Percentiles rank a stretch among this genome's conserved stretches.
Evolutionary conservation across 2,113 vertebrate genomes (phyloP).

Genomic region (Probosciger aterrimus): DNA sequence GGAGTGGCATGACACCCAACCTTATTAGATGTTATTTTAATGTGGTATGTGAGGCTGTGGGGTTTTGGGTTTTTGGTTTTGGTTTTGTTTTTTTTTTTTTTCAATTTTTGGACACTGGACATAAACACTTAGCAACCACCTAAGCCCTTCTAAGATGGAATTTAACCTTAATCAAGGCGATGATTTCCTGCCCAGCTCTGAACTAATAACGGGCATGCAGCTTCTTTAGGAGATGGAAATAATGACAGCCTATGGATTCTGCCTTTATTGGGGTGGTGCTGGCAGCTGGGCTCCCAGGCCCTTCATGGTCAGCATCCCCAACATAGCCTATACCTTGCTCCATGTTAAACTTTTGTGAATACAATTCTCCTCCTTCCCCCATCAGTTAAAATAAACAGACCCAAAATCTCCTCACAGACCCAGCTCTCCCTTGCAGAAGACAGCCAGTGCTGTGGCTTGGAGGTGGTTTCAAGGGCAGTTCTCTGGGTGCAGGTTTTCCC

Average conservation of each 20-base stretch:
- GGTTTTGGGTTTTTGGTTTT: no score
- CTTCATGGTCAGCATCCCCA: not conserved
- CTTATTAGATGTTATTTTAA: not conserved
- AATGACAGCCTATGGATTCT: constrained; percentile 33
- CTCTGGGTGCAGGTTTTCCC: not conserved
- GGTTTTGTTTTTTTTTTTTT: not conserved
- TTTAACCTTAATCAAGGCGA: constrained; percentile 61
- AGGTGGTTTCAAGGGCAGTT: not conserved
- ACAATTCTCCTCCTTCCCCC: no score
- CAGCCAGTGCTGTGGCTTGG: not conserved
- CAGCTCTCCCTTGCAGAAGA: not conserved
- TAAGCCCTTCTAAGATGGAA: constrained; percentile 59
- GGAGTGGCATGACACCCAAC: constrained; percentile 1
- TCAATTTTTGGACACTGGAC: constrained; percentile 4
- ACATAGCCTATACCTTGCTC: not conserved
- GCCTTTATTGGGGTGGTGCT: constrained; percentile 27
- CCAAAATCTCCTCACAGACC: not conserved
- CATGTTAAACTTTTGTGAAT: not conserved
- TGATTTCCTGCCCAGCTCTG: constrained; percentile 52
- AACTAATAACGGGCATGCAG: constrained; percentile 29
- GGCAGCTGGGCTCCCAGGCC: not conserved
- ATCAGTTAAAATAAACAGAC: not conserved
- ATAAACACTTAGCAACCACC: constrained; percentile 51
- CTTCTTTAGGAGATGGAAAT: constrained; percentile 62
- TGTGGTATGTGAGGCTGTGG: not conserved